Percentiles rank a stretch among this genome's conserved stretches.
phyloP scores from a whole-genome alignment of 2,888 invertebrate genomes.

The Drosophila siamana region DNA sequence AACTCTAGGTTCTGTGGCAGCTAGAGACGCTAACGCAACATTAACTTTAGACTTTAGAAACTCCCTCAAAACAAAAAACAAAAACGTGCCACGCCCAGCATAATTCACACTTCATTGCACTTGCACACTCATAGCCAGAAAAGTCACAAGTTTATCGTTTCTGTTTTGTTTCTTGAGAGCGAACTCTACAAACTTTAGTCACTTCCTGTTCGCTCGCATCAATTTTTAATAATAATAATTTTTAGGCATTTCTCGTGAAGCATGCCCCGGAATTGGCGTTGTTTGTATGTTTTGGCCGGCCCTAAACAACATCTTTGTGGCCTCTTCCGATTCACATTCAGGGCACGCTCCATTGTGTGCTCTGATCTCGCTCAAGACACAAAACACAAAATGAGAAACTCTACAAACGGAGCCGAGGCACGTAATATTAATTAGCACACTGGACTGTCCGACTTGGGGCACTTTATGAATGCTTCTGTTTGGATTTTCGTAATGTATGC shows the following conservation, averaged over 20 bases:
- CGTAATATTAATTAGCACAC: conserved; percentile 80
- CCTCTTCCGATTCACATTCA: conserved; percentile 65
- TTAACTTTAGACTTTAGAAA: conserved; percentile 39
- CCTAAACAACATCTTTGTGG: conserved; percentile 51
- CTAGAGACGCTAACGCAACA: conserved; percentile 21
- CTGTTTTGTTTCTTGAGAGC: neutral
- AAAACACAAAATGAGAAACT: conserved; percentile 35
- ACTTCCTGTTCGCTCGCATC: conserved; percentile 47
- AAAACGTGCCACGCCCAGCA: conserved; percentile 29
- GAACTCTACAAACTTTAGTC: conserved; percentile 13
- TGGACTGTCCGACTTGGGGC: conserved; percentile 28
- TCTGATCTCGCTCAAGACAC: conserved; percentile 51
- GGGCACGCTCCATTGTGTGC: conserved; percentile 66
- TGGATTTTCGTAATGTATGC: conserved; percentile 47
- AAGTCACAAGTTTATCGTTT: conserved; percentile 14
- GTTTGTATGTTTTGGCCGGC: conserved; percentile 43
- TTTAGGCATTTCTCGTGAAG: conserved; percentile 43
- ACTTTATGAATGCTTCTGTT: conserved; percentile 43
- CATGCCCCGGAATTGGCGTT: conserved; percentile 62
- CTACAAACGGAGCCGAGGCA: conserved; percentile 54
- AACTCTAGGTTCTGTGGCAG: conserved; percentile 13
- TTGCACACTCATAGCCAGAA: too few species aligned
- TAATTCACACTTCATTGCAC: conserved; percentile 75
- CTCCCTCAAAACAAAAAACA: conserved; percentile 2
- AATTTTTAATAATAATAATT: conserved; percentile 56